These are phyloP conservation scores for Acronicta psi DNA, from an alignment of 2,888 invertebrate species.

Conservation along the genomic window DNA sequence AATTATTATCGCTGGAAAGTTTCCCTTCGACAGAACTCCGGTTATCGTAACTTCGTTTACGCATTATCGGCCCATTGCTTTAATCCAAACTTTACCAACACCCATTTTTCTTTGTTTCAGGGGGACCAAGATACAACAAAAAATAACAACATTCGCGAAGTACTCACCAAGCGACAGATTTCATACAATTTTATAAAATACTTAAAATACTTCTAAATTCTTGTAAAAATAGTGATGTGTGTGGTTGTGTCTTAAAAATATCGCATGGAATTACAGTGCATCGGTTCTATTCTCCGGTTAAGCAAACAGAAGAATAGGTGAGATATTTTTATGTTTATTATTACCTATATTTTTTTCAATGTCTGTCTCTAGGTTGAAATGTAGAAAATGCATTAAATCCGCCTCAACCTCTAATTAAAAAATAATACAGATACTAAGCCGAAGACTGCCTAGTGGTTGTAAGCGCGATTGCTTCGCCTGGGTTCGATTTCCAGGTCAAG, in stretches of 20 bases:
- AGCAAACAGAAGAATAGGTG: constrained; percentile 53
- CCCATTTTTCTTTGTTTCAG: constrained; percentile 72
- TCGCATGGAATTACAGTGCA: constrained; percentile 61
- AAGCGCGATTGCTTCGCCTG: too few relatives aligned
- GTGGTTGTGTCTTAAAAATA: constrained; percentile 38
- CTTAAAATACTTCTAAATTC: constrained; percentile 12
- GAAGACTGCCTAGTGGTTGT: too few relatives aligned
- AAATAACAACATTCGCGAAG: constrained; percentile 34
- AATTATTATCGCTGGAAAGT: too few relatives aligned
- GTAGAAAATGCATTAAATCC: too few relatives aligned
- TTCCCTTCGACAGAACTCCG: too few relatives aligned
- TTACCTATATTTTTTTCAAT: too few relatives aligned
- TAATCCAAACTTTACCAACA: neutral
- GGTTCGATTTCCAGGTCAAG: too few relatives aligned
- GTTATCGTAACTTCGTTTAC: too few relatives aligned
- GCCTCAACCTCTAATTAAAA: too few relatives aligned
- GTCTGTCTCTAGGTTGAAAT: too few relatives aligned
- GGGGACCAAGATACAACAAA: constrained; percentile 81
- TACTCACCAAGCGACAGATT: constrained; percentile 2
- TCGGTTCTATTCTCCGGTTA: constrained; percentile 50
- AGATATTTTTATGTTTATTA: constrained; percentile 24
- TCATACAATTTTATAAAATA: constrained; percentile 22
- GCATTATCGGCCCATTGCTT: too few relatives aligned
- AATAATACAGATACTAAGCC: too few relatives aligned
- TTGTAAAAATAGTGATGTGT: constrained; percentile 35